Conservation (phyloP, 2,888 invertebrate genomes). For the Antitype chi region DNA sequence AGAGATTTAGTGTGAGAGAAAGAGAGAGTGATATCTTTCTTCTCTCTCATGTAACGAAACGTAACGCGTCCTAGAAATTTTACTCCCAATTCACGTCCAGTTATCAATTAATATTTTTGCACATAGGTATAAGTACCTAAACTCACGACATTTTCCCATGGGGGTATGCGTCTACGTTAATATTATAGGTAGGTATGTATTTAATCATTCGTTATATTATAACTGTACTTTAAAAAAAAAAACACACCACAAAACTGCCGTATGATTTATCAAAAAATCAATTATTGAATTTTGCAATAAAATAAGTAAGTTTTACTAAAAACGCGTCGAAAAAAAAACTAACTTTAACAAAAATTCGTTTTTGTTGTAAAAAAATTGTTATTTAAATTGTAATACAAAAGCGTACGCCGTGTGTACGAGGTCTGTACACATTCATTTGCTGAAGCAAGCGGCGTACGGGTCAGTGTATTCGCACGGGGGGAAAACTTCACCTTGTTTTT, state of each 20-base stretch:
- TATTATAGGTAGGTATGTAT: background rate
- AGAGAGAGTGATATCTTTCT: too few species aligned
- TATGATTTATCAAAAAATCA: too few species aligned
- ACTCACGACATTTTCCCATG: background rate
- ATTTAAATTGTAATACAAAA: slow-evolving; percentile 32
- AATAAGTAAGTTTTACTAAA: background rate
- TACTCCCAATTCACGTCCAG: background rate
- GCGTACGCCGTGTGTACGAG: slow-evolving; percentile 54
- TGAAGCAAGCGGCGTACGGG: slow-evolving; percentile 70
- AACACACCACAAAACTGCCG: background rate
- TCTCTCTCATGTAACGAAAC: too few species aligned
- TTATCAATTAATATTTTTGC: background rate
- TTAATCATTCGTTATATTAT: too few species aligned
- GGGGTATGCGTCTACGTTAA: background rate
- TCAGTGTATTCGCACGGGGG: slow-evolving; percentile 63
- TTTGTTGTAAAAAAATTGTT: slow-evolving; percentile 23
- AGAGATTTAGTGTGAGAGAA: too few species aligned
- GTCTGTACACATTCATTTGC: slow-evolving; percentile 69
- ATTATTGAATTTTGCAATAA: background rate
- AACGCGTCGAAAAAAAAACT: background rate
- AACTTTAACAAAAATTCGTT: background rate
- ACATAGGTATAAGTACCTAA: background rate
- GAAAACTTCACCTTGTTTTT: slow-evolving; percentile 36
- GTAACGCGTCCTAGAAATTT: too few species aligned
- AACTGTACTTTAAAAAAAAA: too few species aligned